A percentile compares a stretch with the other conserved stretches of the same genome.
Conservation (phyloP, 2,113 vertebrate genomes). For the Rhegmatorhina hoffmannsi region DNA sequence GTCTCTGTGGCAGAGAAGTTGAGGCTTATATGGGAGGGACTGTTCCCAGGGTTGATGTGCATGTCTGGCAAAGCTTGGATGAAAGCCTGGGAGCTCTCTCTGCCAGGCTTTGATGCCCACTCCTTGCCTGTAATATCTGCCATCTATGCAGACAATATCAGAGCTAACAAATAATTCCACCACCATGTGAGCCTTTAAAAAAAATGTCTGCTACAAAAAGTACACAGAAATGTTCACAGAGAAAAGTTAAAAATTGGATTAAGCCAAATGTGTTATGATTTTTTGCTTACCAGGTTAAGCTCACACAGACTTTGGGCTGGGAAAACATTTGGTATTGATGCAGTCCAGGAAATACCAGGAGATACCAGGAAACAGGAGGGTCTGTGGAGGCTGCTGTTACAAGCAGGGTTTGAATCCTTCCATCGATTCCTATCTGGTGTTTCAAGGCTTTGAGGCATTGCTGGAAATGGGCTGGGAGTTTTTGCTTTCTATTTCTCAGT, state of each 20-base stretch:
- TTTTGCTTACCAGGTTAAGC: not conserved
- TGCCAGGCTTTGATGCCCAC: constrained; percentile 33
- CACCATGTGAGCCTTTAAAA: not conserved
- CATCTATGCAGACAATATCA: not conserved
- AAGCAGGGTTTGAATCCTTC: not conserved
- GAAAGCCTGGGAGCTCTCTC: not conserved
- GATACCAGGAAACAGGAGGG: not conserved
- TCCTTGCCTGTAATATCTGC: constrained; percentile 11
- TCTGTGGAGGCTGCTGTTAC: not conserved
- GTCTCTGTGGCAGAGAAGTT: not conserved
- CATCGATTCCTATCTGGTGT: not conserved
- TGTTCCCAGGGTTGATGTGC: constrained; percentile 17
- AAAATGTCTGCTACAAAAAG: not conserved
- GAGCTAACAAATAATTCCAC: not conserved
- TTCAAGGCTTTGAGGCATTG: not conserved
- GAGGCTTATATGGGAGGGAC: not conserved
- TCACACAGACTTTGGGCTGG: not conserved
- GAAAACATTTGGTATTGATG: not conserved
- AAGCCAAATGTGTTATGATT: not conserved
- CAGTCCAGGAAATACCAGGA: not conserved
- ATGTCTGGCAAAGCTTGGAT: constrained; percentile 22
- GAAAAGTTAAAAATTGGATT: not conserved
- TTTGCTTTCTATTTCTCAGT: not conserved
- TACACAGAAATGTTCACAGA: not conserved
- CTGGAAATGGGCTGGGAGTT: not conserved